Conservation (phyloP, 2,888 invertebrate species). For the Scaptomyza reducta region DNA sequence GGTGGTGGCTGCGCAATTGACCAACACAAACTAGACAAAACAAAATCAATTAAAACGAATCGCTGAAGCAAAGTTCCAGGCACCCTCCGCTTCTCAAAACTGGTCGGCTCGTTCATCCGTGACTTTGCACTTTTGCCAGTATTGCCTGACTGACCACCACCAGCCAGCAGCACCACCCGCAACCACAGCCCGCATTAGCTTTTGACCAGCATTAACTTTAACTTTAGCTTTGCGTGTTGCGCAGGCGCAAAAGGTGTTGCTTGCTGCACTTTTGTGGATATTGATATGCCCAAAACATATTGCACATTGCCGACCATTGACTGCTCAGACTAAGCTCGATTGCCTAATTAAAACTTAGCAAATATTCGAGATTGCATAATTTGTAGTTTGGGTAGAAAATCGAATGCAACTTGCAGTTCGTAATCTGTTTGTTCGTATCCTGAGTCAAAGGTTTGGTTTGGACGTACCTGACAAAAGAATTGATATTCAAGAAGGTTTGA, state of each 20-base stretch:
- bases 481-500: too few species aligned
- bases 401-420: too few species aligned
- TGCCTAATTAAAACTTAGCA: slow-evolving; percentile 8
- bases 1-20: slow-evolving; percentile 51
- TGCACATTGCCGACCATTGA: slow-evolving; percentile 60
- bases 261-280: slow-evolving; percentile 49
- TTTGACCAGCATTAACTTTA: slow-evolving; percentile 29
- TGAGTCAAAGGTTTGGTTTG: too few species aligned
- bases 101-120: slow-evolving; percentile 70
- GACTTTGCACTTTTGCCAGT: slow-evolving; percentile 73
- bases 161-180: slow-evolving; percentile 1
- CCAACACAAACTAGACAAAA: slow-evolving; percentile 33
- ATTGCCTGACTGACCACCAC: slow-evolving; percentile 52
- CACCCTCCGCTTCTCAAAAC: slow-evolving; percentile 14
- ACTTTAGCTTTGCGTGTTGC: slow-evolving; percentile 36
- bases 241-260: slow-evolving; percentile 60
- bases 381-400: neutral
- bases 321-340: slow-evolving; percentile 22
- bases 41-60: slow-evolving; percentile 77
- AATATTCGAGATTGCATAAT: slow-evolving; percentile 36
- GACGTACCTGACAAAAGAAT: too few species aligned
- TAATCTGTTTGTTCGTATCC: too few species aligned
- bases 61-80: slow-evolving; percentile 76
- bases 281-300: slow-evolving; percentile 68
- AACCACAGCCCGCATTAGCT: neutral